phyloP scores from a whole-genome alignment of 1,140 invertebrate genomes.

The Nylanderia fulva region DNA sequence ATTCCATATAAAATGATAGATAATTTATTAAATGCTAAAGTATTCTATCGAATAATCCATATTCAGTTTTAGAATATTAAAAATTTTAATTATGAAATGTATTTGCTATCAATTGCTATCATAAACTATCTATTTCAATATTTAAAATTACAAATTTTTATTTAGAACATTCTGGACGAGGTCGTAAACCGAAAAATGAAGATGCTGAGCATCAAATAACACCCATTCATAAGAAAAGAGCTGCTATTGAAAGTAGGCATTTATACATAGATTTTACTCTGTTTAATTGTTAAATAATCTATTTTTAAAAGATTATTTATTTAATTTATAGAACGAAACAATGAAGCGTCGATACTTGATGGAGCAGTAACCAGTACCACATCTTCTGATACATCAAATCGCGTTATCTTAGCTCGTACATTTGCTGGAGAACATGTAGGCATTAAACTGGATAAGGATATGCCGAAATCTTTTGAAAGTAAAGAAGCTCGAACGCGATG shows the following conservation, averaged over 20 bases:
- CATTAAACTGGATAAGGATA: constrained; percentile 87
- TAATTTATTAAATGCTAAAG: too few species aligned
- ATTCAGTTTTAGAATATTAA: constrained; percentile 4
- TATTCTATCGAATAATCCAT: background rate
- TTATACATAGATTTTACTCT: background rate
- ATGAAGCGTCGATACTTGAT: constrained; percentile 65
- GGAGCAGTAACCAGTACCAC: constrained; percentile 69
- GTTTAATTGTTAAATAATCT: background rate
- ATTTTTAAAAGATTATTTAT: constrained; percentile 23
- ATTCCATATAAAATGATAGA: background rate
- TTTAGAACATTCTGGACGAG: constrained; percentile 80
- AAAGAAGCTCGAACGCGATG: constrained; percentile 87
- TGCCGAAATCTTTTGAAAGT: constrained; percentile 84
- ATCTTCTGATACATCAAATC: constrained; percentile 66
- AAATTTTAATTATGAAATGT: background rate
- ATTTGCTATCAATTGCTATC: background rate
- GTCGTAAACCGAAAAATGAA: constrained; percentile 81
- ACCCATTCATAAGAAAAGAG: constrained; percentile 77
- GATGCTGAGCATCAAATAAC: constrained; percentile 80
- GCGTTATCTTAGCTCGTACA: constrained; percentile 86
- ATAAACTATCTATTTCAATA: background rate
- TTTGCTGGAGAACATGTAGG: constrained; percentile 87
- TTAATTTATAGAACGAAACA: constrained; percentile 78
- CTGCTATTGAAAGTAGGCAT: constrained; percentile 80
- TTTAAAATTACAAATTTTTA: background rate